Conservation (phyloP, 2,797 vertebrate genomes). For the Yasuhikotakia modesta region DNA sequence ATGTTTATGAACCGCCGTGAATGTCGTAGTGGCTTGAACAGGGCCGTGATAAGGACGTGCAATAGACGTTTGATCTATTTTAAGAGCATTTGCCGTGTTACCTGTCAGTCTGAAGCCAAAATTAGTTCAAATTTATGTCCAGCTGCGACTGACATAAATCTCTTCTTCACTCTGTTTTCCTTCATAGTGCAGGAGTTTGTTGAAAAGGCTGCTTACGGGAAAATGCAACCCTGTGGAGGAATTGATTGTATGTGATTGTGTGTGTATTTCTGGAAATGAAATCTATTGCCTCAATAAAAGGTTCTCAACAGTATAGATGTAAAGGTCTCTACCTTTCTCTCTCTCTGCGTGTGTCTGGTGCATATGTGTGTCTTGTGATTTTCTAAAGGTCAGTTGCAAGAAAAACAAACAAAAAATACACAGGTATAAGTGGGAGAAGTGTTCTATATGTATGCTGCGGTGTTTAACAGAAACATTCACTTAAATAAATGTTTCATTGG, state of each 20-base stretch:
- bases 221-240: slow-evolving; percentile 6
- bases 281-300: too few relatives aligned
- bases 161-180: neutral
- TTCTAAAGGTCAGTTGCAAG: slow-evolving; percentile 42
- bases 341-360: too few relatives aligned
- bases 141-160: slow-evolving; percentile 1
- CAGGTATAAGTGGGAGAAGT: too few relatives aligned
- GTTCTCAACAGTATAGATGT: too few relatives aligned
- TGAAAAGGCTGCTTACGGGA: slow-evolving; percentile 22
- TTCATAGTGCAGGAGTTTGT: neutral
- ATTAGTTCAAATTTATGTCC: slow-evolving; percentile 9
- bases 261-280: neutral
- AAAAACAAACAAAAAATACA: neutral
- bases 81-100: neutral
- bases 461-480: neutral
- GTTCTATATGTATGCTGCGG: neutral
- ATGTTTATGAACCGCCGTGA: neutral
- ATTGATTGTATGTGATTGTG: slow-evolving; percentile 32
- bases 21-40: slow-evolving; percentile 7
- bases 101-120: neutral
- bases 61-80: slow-evolving; percentile 9
- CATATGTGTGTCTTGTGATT: neutral
- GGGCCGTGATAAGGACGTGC: neutral
- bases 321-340: too few relatives aligned
- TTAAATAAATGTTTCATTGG: neutral